Evolutionary conservation across 2,797 vertebrate species (phyloP).

Genomic region (Notoglanidium macrostoma): DNA sequence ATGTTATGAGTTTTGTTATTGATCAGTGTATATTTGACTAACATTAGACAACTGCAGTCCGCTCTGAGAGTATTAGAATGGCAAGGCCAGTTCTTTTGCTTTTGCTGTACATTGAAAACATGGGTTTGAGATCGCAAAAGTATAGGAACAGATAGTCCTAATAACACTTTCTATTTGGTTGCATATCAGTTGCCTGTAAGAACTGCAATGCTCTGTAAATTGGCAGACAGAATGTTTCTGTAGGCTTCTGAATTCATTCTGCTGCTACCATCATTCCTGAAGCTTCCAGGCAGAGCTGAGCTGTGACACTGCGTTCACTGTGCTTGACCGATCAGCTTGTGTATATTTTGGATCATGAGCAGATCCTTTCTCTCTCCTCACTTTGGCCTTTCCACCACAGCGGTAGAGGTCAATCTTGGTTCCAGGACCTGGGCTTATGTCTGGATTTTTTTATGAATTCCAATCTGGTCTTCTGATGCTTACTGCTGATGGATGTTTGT

Average conservation of each 20-base stretch:
- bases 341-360: background rate
- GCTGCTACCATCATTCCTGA: background rate
- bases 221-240: background rate
- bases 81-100: background rate
- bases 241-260: background rate
- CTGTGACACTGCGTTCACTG: too few species aligned
- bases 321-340: background rate
- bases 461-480: background rate
- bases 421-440: too few species aligned
- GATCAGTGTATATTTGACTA: background rate
- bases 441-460: too few species aligned
- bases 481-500: background rate
- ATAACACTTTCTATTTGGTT: background rate
- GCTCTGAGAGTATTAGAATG: background rate
- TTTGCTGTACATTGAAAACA: background rate
- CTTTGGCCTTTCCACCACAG: background rate
- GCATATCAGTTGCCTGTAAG: background rate
- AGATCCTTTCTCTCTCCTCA: too few species aligned
- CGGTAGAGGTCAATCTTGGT: background rate
- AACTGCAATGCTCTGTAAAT: background rate
- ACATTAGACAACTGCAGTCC: background rate
- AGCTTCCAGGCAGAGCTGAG: background rate
- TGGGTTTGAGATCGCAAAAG: background rate
- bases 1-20: background rate
- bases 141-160: background rate